phyloP scores from a whole-genome alignment of 1,140 invertebrate genomes.

The Chelonus insularis region DNA sequence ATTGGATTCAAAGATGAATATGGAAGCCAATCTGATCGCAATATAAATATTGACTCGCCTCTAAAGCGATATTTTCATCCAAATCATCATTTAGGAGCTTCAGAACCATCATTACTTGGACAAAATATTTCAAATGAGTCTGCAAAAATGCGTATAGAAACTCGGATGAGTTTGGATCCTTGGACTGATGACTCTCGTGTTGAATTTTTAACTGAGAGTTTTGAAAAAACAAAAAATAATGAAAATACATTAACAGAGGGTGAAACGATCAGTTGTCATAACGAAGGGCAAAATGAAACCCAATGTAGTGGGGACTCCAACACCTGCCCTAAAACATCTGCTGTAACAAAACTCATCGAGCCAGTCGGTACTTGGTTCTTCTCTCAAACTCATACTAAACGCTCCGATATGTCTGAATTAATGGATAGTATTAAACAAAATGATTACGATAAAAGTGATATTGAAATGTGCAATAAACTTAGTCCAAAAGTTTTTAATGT shows the following conservation, averaged over 20 bases:
- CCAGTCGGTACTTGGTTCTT: constrained; percentile 44
- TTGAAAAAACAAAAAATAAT: no score
- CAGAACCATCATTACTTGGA: no score
- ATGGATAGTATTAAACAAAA: constrained; percentile 48
- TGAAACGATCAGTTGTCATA: no score
- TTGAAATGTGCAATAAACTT: constrained; percentile 54
- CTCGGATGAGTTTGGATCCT: neutral
- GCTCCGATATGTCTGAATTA: constrained; percentile 30
- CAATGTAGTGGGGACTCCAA: constrained; percentile 36
- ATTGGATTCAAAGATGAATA: constrained; percentile 90
- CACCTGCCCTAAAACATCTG: constrained; percentile 50
- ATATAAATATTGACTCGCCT: constrained; percentile 52
- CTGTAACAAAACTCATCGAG: constrained; percentile 33
- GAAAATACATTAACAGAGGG: no score
- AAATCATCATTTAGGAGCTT: no score
- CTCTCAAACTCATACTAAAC: constrained; percentile 38
- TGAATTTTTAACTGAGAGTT: no score
- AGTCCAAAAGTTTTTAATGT: constrained; percentile 65
- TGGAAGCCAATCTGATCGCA: constrained; percentile 77
- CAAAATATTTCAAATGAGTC: no score
- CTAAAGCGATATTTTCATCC: no score
- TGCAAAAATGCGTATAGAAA: no score
- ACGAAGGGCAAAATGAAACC: constrained; percentile 37
- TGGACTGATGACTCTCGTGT: neutral
- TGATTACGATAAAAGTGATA: constrained; percentile 23